These are phyloP conservation scores for Dreissena rostriformis DNA, from an alignment of 1,140 invertebrate species.

Conservation along the genomic window DNA sequence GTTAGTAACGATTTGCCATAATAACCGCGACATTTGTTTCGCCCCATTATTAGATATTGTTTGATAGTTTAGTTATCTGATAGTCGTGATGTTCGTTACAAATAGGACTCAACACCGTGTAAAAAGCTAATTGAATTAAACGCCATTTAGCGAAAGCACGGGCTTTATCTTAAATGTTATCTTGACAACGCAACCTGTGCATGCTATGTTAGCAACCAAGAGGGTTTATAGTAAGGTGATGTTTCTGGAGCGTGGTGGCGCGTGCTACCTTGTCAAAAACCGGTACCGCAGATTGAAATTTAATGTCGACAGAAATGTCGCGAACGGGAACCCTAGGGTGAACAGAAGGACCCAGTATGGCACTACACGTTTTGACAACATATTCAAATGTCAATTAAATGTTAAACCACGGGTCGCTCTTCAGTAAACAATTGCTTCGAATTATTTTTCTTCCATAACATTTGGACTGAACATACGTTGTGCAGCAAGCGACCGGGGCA, in stretches of 20 bases:
- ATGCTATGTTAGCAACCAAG: background rate
- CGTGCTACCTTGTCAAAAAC: constrained; percentile 25
- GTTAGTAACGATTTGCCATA: background rate
- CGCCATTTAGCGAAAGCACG: constrained; percentile 31
- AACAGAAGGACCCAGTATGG: background rate
- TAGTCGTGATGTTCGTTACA: background rate
- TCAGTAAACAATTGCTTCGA: too few species aligned
- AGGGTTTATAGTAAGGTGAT: background rate
- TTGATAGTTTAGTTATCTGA: constrained; percentile 5
- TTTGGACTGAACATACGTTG: too few species aligned
- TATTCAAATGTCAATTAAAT: background rate
- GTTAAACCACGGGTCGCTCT: too few species aligned
- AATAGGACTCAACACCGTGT: background rate
- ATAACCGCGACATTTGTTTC: background rate
- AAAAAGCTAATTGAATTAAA: constrained; percentile 32
- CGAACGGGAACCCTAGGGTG: background rate
- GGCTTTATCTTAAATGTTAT: constrained; percentile 50
- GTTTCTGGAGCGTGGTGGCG: constrained; percentile 9
- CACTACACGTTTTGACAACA: background rate
- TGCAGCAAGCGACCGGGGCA: too few species aligned
- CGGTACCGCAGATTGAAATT: constrained; percentile 14
- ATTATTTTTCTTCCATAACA: too few species aligned
- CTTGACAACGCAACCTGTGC: constrained; percentile 30
- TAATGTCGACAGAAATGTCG: constrained; percentile 5
- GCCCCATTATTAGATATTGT: background rate